Evolutionary conservation across 2,113 vertebrate species (phyloP), one percentile per base, ranked within the genome.

Genomic region (Herpetotheres cachinnans): DNA sequence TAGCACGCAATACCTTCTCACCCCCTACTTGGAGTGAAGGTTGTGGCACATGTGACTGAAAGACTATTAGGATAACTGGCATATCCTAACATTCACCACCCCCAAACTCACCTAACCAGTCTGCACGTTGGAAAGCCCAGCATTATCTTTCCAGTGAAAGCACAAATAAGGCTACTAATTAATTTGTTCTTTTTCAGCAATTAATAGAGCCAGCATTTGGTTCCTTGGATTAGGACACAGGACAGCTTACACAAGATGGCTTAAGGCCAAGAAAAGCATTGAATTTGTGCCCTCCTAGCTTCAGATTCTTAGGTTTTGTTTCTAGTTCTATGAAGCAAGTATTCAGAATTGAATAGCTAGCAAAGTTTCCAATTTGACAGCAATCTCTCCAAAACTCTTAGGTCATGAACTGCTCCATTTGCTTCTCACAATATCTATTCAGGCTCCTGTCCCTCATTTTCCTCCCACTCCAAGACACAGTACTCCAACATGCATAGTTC

Each of bases 171-270:
- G 69, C 52, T 46, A 74, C 29, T 19, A 73, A 92, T 92, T 78
- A 79, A 49, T 89, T 92, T 91, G 73, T 71, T 83, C 50, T 94
- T 94, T 93, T 93, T 66, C 69, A 94, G 77, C 65, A 95, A 91
- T 91, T 89, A 78, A 71, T 63, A 71, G 65, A 84, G 63, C 40
- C 90, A 89, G 50, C 63, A 94, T 82, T 91, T 67, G n/a, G 55
- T 84, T 96, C 59, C 77, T 89, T 82, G 47, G 65, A 89, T 0
- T 46, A 52, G 82, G 71, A 95, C 72, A 66, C 4, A 86, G 63
- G 55, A 74, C 72, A 94, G 42, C 72, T 95, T 74, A 96, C 30
- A 78, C 55, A 91, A 95, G 69, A 32, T 38, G 77, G 77, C 86
- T 76, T 55, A 74, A 67, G 69, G 69, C 77, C 96, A 96, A 90